Evolutionary conservation across 1,140 invertebrate species (phyloP), one percentile per base, ranked within the genome.

Genomic region (Ceratosolen solmsi): DNA sequence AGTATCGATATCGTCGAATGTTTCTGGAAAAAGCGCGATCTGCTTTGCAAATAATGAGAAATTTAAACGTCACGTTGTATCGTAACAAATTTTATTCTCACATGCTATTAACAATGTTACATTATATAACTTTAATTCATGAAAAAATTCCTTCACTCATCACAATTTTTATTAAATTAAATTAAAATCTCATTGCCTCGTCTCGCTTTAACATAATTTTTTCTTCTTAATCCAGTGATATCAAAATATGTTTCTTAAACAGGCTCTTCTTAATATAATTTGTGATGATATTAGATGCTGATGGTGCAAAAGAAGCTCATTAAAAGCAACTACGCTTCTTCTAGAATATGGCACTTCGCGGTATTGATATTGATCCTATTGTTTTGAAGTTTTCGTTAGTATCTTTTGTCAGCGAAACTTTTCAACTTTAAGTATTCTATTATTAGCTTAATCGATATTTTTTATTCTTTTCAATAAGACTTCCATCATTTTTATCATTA

Each of bases 301-400:
- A 73, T 73, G 5, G 27, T 41, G 41, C 60, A 30, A 63, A 77
- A 77, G 74, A 60, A 77, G 8, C 58, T 77, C 60, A 77, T 77
- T 77, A 77, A 77, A 77, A 77, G 22, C 13, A 17, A 30, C 75
- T 65, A 25, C 41, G 56, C 56, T 72, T 30, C 70, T 36, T 25
- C 5, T 76, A 46, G 17, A 80, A 60, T 22, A 11, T 17, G 54
- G 11, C 33, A 65, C 58, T 65, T 58, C 58, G 70, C 70, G 17
- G 68, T 72, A 71, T 71, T 80, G 78, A 80, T 80, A 80, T 74
- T 27, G 71, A 80, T 80, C 79, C 58, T 63, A 74, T 80, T 80
- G 79, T 80, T 80, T 58, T n/a, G 41, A 30, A 65, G 38, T 79
- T 79, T 65, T 65, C 22, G 56, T 65, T 65, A 36, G 22, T 60